Percentiles rank a stretch among this genome's conserved stretches.
phyloP scores from a whole-genome alignment of 2,113 vertebrate species.

The Calcarius ornatus region DNA sequence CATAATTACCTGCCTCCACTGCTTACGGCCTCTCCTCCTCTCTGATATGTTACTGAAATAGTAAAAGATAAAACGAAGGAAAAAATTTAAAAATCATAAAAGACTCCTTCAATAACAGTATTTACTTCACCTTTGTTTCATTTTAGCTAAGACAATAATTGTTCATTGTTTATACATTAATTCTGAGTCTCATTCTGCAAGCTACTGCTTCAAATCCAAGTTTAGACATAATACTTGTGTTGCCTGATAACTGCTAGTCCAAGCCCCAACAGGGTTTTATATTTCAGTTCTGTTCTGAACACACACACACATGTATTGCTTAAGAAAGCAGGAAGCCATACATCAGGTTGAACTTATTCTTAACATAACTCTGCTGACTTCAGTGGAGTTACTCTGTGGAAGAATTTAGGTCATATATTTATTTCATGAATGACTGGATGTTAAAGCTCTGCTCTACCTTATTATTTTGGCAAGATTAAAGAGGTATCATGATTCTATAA shows the following conservation, averaged over 20 bases:
- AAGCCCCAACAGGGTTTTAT: not conserved
- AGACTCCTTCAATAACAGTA: not conserved
- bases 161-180: not conserved
- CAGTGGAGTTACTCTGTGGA: not conserved
- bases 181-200: not conserved
- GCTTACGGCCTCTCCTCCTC: conserved; percentile 96
- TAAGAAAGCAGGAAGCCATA: conserved; percentile 32
- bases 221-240: not conserved
- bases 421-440: conserved; percentile 26
- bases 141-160: not conserved
- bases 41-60: conserved; percentile 93
- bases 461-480: conserved; percentile 18
- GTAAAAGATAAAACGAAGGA: conserved; percentile 24
- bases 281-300: not conserved
- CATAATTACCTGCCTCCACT: conserved; percentile 93
- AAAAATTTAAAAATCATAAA: conserved; percentile 36
- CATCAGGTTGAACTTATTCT: conserved; percentile 11
- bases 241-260: not conserved
- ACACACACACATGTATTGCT: not conserved
- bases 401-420: conserved; percentile 45
- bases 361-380: conserved; percentile 43
- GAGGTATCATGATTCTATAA: not conserved
- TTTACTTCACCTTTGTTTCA: not conserved
- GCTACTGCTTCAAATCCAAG: not conserved
- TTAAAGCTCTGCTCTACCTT: conserved; percentile 7